Percentiles rank a stretch among this genome's conserved stretches.
Conservation (phyloP, 2,113 vertebrate species). For the Plectropomus leopardus region DNA sequence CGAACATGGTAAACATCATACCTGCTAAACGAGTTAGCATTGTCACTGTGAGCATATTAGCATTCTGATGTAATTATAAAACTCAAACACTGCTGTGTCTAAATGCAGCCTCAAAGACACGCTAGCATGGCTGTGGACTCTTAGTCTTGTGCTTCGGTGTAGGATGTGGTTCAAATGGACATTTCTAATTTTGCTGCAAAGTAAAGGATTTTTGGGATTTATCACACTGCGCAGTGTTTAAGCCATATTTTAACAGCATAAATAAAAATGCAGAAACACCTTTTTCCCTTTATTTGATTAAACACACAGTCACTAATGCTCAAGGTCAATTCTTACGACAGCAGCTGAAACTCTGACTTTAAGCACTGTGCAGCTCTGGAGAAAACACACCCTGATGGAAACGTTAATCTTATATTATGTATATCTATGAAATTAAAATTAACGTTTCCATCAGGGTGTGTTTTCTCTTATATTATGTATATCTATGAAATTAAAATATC, state of each 20-base stretch:
- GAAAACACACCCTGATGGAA: not conserved
- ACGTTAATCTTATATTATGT: not conserved
- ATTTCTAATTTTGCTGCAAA: no score
- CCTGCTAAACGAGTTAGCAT: not conserved
- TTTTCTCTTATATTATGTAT: no score
- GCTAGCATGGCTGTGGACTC: no score
- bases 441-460: no score
- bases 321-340: constrained; percentile 29
- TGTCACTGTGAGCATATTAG: not conserved
- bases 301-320: not conserved
- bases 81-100: not conserved
- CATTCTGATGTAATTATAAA: not conserved
- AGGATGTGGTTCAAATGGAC: no score
- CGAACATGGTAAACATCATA: no score
- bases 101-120: not conserved
- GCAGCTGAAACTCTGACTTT: constrained; percentile 1
- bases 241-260: not conserved
- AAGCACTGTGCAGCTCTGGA: not conserved
- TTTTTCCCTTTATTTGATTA: not conserved
- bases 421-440: not conserved
- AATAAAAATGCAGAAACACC: not conserved
- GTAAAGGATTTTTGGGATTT: not conserved
- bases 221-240: not conserved
- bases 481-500: not conserved
- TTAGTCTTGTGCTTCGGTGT: not conserved